Percentiles rank a stretch among this genome's conserved stretches.
Conservation (phyloP, 2,113 vertebrate genomes). For the Dipodomys stephensi region DNA sequence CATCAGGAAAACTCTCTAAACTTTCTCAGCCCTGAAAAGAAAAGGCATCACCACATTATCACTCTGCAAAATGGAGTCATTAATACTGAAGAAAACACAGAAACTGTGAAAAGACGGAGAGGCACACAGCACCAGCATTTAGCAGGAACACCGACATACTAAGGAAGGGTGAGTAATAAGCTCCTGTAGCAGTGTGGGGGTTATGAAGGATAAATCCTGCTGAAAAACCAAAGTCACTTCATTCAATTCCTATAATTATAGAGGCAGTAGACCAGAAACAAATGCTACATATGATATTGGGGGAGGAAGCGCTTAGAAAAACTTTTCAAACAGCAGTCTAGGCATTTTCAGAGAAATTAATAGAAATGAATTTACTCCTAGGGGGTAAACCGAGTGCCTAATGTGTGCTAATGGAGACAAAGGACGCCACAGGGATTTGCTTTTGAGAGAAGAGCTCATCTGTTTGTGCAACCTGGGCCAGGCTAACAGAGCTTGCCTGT, state of each 20-base stretch:
- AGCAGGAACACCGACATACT: not conserved
- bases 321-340: not conserved
- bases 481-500: not conserved
- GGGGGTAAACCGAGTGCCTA: not conserved
- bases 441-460: not conserved
- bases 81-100: constrained; percentile 59
- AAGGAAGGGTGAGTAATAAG: not conserved
- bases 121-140: not conserved
- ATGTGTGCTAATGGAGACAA: not conserved
- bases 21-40: constrained; percentile 53
- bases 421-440: not conserved
- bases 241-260: constrained; percentile 47
- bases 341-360: constrained; percentile 30
- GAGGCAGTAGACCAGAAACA: constrained; percentile 33
- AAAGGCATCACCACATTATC: constrained; percentile 64
- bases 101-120: constrained; percentile 65
- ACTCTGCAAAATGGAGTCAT: constrained; percentile 66
- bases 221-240: constrained; percentile 16
- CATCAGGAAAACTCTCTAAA: constrained; percentile 52
- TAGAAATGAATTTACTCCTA: not conserved
- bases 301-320: not conserved
- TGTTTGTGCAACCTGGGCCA: not conserved
- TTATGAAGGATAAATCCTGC: not conserved
- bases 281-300: not conserved
- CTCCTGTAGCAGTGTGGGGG: not conserved